A percentile compares a stretch with the other conserved stretches of the same genome.
phyloP scores from a whole-genome alignment of 1,140 invertebrate genomes.

The Steinernema feltiae region DNA sequence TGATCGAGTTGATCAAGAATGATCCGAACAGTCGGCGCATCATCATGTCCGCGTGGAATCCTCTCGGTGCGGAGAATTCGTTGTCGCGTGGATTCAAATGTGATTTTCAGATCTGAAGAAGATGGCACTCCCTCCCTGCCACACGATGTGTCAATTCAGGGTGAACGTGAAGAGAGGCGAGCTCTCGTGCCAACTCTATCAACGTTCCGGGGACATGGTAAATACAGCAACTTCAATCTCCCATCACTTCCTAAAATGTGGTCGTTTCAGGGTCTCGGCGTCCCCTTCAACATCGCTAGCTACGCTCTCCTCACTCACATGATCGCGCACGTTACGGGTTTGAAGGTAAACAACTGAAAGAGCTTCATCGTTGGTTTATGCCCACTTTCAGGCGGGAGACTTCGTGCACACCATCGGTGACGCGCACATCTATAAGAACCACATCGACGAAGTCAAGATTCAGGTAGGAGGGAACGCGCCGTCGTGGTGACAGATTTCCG shows the following conservation, averaged over 20 bases:
- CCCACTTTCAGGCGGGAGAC: constrained; percentile 71
- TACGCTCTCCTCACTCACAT: constrained; percentile 89
- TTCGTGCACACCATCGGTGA: constrained; percentile 94
- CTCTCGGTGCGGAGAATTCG: constrained; percentile 61
- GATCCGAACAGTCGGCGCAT: constrained; percentile 81
- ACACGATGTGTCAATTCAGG: constrained; percentile 90
- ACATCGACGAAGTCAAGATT: constrained; percentile 75
- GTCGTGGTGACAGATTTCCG: background rate
- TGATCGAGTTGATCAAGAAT: constrained; percentile 76
- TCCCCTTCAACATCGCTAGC: constrained; percentile 97
- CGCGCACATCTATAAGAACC: constrained; percentile 89
- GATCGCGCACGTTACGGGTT: constrained; percentile 85
- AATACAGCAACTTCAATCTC: no score
- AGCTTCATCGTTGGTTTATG: background rate
- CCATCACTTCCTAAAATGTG: background rate
- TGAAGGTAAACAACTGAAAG: constrained; percentile 65
- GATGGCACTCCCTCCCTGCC: constrained; percentile 96
- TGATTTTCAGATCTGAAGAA: constrained; percentile 68
- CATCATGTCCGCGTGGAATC: constrained; percentile 93
- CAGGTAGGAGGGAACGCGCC: constrained; percentile 63
- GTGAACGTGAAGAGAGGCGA: constrained; percentile 75
- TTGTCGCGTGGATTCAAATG: background rate
- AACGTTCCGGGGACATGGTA: constrained; percentile 90
- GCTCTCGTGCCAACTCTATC: constrained; percentile 84
- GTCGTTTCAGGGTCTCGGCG: constrained; percentile 72